phyloP scores from a whole-genome alignment of 2,797 vertebrate genomes.

The Pipistrellus kuhlii region DNA sequence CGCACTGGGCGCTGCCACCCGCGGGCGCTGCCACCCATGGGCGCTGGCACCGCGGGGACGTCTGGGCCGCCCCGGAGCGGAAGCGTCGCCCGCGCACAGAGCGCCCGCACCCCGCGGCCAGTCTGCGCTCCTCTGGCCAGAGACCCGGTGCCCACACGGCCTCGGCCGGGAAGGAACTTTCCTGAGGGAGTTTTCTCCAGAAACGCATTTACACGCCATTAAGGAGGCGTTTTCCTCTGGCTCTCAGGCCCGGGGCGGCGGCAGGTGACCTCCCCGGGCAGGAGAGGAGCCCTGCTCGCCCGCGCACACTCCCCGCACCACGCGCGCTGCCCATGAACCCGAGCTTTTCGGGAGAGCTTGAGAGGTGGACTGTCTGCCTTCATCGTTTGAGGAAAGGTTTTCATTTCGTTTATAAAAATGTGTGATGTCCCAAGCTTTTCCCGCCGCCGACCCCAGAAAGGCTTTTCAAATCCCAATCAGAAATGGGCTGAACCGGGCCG shows the following conservation, averaged over 20 bases:
- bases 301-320: background rate
- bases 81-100: background rate
- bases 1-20: too few species aligned
- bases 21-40: too few species aligned
- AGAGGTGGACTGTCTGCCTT: background rate
- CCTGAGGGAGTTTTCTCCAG: rapidly evolving
- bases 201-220: background rate
- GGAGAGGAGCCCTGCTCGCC: background rate
- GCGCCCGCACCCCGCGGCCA: background rate
- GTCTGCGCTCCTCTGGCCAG: background rate
- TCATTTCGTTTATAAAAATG: background rate
- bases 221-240: background rate
- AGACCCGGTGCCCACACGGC: background rate
- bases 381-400: slow-evolving; percentile 11
- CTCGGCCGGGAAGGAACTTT: background rate
- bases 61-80: background rate
- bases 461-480: background rate
- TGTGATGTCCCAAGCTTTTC: background rate
- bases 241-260: background rate
- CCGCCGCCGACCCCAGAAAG: background rate
- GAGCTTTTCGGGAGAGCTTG: background rate
- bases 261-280: slow-evolving; percentile 51
- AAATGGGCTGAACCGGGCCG: background rate
- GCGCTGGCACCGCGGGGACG: too few species aligned
- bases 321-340: background rate